Base-by-base conservation (phyloP, 2,113 vertebrate genomes). In the Pseudorasbora parva region DNA sequence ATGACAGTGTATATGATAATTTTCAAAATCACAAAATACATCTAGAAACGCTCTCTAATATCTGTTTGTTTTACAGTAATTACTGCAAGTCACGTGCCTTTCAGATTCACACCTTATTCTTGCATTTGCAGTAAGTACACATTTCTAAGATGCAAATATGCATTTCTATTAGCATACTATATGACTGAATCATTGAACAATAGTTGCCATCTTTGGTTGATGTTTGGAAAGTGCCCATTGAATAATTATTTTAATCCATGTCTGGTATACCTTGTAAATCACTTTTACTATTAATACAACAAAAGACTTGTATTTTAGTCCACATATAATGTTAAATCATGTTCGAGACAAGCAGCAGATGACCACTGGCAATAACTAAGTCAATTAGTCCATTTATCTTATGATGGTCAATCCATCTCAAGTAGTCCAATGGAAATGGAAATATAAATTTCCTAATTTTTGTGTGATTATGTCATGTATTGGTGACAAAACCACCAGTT, bases 61-160 rank as follows among this genome's bases (percentile, higher is more conserved):
- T 79, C 54, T 1, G 8, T 14, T 49, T 17, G 57, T 90, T 73
- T 91, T 89, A 88, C 90, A 98, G 97, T 89, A 59, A 81, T 64
- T 96, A 95, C 90, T 97, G 97, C 91, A 93, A 93, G 68, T 94
- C 93, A 83, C 68, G 1, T 71, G 80, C 89, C 15, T 75, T 96
- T 90, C 95, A 93, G 89, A 95, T 97, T 82, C 96, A 96, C 91
- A 95, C 95, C 0, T 84, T 98, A 86, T 93, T 97, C 81, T 83
- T 97, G 87, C 92, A 95, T 56, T 89, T 97, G 87, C 96, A 97
- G 97, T 97, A 94, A 97, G 97, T 96, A 83, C 88, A 41, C 1
- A 0, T 12, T 17, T 86, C 27, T 51, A 47, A 21, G 23, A 5
- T 7, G 37, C 8, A 78, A 72, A 19, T 71, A 62, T 76, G 33